A percentile compares a stretch with the other conserved stretches of the same genome.
Conservation (phyloP, 2,888 invertebrate genomes). For the Ophioninae sp. region DNA sequence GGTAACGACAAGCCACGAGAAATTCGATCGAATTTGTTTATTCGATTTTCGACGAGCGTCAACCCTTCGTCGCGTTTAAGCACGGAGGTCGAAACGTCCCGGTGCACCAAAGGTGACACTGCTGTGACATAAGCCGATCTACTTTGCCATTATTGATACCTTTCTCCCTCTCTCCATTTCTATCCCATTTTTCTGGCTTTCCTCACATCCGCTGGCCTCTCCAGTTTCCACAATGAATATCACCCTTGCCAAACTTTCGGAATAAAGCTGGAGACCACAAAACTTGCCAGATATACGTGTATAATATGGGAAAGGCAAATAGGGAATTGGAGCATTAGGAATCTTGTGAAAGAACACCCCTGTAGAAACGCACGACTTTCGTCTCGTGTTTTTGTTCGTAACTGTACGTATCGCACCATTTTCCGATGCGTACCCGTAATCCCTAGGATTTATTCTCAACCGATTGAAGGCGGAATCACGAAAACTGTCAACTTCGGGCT, state of each 20-base stretch:
- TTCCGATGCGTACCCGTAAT: not conserved
- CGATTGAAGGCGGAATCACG: not conserved
- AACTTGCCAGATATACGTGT: conserved; percentile 64
- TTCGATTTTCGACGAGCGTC: conserved; percentile 35
- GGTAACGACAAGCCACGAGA: not conserved
- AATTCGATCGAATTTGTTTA: conserved; percentile 14
- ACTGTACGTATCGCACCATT: conserved; percentile 5
- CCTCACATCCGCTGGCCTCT: conserved; percentile 57
- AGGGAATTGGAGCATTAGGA: conserved; percentile 37
- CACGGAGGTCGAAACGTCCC: conserved; percentile 64
- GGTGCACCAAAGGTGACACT: conserved; percentile 40
- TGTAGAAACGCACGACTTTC: not conserved
- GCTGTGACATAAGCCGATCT: conserved; percentile 70
- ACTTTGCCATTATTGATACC: conserved; percentile 48
- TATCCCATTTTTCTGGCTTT: conserved; percentile 19
- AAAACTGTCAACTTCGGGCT: not conserved
- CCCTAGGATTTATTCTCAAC: conserved; percentile 14
- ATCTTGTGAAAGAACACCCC: conserved; percentile 41
- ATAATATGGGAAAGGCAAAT: conserved; percentile 74
- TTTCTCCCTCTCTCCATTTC: conserved; percentile 7
- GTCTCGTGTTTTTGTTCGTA: not conserved
- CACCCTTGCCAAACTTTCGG: conserved; percentile 31
- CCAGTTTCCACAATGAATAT: conserved; percentile 22
- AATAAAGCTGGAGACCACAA: conserved; percentile 61
- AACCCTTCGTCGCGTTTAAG: conserved; percentile 49